phyloP scores from a whole-genome alignment of 2,797 vertebrate genomes.

The Hemitrygon akajei region DNA sequence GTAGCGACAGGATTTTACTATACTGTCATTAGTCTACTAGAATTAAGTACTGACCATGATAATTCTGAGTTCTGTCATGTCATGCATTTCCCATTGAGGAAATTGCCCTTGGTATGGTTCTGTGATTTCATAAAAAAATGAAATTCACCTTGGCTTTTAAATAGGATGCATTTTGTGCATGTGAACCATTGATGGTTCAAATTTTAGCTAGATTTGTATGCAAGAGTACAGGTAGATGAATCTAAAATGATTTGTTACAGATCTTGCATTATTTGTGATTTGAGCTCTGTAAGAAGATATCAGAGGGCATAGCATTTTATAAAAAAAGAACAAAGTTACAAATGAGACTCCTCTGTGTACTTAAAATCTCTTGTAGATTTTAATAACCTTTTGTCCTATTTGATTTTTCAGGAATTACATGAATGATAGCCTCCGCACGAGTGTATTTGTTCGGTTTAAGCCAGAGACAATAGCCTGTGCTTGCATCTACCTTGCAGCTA shows the following conservation, averaged over 20 bases:
- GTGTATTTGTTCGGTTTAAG: slow-evolving; percentile 97
- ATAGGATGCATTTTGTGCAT: background rate
- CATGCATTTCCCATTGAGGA: background rate
- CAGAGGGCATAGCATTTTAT: background rate
- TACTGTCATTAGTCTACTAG: no score
- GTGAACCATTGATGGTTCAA: background rate
- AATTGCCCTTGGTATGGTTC: background rate
- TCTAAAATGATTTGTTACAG: background rate
- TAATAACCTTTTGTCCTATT: slow-evolving; percentile 37
- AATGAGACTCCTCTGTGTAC: slow-evolving; percentile 66
- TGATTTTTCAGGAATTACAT: slow-evolving; percentile 89
- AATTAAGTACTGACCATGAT: background rate
- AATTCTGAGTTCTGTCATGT: background rate
- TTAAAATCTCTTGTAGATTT: slow-evolving; percentile 1
- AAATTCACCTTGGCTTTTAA: background rate
- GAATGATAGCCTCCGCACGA: slow-evolving; percentile 93
- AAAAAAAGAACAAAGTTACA: slow-evolving; percentile 89
- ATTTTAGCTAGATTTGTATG: background rate
- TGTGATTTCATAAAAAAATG: background rate
- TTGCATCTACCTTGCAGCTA: slow-evolving; percentile 93
- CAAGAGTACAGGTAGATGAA: background rate
- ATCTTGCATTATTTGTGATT: background rate
- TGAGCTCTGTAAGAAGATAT: background rate
- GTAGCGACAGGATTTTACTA: no score
- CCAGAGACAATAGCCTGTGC: slow-evolving; percentile 96